Conservation (phyloP, 2,113 vertebrate species). For the Raphicerus campestris region DNA sequence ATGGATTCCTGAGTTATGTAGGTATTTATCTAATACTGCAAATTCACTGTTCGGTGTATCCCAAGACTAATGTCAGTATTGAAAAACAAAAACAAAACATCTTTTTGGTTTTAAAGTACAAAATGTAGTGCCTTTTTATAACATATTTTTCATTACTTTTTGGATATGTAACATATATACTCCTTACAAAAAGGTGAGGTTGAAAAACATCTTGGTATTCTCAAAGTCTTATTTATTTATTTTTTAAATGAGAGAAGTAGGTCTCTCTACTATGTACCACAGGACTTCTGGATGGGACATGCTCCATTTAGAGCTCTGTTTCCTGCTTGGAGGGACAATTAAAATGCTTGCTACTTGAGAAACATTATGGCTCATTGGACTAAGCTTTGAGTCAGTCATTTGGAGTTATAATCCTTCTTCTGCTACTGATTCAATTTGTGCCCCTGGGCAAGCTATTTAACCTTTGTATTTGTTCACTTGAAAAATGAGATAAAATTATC, state of each 20-base stretch:
- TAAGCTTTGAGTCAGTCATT: conserved; percentile 63
- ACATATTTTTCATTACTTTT: conserved; percentile 14
- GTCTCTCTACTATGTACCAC: conserved; percentile 15
- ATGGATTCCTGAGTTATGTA: background rate
- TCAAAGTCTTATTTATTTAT: background rate
- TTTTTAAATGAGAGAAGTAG: conserved; percentile 33
- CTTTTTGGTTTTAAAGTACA: background rate
- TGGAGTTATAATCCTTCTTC: conserved; percentile 52
- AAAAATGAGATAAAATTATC: conserved; percentile 46
- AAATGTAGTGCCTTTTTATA: background rate
- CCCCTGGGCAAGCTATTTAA: conserved; percentile 48
- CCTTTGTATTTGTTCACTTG: conserved; percentile 54
- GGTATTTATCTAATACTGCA: background rate
- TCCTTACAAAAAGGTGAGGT: background rate
- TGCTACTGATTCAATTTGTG: conserved; percentile 60
- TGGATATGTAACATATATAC: background rate
- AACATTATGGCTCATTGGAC: conserved; percentile 68
- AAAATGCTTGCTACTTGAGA: conserved; percentile 62
- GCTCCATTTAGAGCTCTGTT: conserved; percentile 62
- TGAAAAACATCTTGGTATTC: background rate
- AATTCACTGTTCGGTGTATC: background rate
- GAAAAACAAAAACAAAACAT: conserved; percentile 27
- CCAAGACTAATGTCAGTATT: background rate
- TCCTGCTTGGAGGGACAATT: conserved; percentile 66
- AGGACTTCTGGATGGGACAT: conserved; percentile 49